Conservation (phyloP, 1,140 invertebrate species). For the Leucophenga varia region DNA sequence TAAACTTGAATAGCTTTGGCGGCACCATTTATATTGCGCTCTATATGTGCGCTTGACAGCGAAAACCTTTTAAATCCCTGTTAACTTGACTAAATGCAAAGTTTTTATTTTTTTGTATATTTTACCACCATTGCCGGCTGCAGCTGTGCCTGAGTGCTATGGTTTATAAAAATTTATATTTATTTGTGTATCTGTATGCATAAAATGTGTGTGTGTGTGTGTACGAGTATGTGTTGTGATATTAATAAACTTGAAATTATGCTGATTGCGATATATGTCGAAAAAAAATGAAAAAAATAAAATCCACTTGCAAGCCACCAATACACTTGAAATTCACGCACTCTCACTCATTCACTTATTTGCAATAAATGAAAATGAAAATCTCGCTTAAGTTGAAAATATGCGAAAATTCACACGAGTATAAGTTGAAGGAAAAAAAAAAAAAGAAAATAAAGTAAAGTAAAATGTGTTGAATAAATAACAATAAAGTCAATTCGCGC, state of each 20-base stretch:
- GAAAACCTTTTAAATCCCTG: constrained; percentile 55
- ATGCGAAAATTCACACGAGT: constrained; percentile 7
- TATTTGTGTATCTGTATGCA: constrained; percentile 12
- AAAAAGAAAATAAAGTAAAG: no score
- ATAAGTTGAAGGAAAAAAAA: constrained; percentile 6
- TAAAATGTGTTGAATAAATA: no score
- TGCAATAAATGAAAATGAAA: constrained; percentile 2
- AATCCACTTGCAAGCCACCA: no score
- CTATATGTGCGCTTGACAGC: constrained; percentile 40
- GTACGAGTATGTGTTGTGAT: no score
- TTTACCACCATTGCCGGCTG: background rate
- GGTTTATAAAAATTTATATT: constrained; percentile 4
- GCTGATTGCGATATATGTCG: constrained; percentile 40
- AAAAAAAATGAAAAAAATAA: no score
- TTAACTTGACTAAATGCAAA: constrained; percentile 50
- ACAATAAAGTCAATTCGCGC: no score
- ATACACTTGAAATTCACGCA: no score
- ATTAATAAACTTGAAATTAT: constrained; percentile 37
- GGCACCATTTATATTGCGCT: constrained; percentile 14
- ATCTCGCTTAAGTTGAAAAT: constrained; percentile 7
- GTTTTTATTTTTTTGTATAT: constrained; percentile 19
- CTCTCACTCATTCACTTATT: no score
- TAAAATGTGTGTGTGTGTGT: constrained; percentile 1
- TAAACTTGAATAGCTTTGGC: background rate
- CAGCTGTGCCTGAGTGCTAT: no score